These are phyloP conservation scores for Galaxias olidus DNA, from an alignment of 2,797 vertebrate genomes.

Conservation along the genomic window DNA sequence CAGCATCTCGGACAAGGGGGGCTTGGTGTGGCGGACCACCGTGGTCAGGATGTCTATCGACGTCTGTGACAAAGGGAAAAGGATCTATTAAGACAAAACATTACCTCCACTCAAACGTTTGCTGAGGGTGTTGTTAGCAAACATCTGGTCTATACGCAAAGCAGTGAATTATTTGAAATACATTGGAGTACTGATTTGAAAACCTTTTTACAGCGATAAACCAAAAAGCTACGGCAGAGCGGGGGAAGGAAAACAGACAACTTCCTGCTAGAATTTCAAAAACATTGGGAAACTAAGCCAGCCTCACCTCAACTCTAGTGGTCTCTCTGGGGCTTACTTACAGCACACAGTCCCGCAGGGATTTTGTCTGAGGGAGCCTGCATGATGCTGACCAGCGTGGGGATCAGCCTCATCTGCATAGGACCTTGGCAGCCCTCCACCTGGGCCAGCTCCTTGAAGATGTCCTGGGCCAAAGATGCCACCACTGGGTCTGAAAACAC, in stretches of 20 bases:
- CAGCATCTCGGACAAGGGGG: constrained; percentile 93
- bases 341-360: constrained; percentile 93
- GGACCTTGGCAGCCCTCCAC: constrained; percentile 96
- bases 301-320: too few relatives aligned
- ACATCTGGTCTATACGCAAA: too few relatives aligned
- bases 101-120: too few relatives aligned
- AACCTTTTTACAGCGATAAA: too few relatives aligned
- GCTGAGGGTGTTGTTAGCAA: too few relatives aligned
- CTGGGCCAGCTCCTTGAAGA: constrained; percentile 97
- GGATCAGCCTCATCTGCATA: constrained; percentile 97
- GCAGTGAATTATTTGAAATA: too few relatives aligned
- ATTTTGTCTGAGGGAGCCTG: constrained; percentile 97
- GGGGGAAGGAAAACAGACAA: too few relatives aligned
- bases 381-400: constrained; percentile 98
- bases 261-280: too few relatives aligned
- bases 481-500: constrained; percentile 89
- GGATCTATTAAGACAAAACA: too few relatives aligned
- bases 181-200: too few relatives aligned
- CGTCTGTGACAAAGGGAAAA: constrained; percentile 75
- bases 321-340: constrained; percentile 66
- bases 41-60: constrained; percentile 97
- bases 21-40: constrained; percentile 93
- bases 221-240: too few relatives aligned
- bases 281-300: too few relatives aligned
- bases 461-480: constrained; percentile 94